Percentiles rank a stretch among this genome's conserved stretches.
Evolutionary conservation across 2,113 vertebrate species (phyloP).

Genomic region (Nothoprocta pentlandii): DNA sequence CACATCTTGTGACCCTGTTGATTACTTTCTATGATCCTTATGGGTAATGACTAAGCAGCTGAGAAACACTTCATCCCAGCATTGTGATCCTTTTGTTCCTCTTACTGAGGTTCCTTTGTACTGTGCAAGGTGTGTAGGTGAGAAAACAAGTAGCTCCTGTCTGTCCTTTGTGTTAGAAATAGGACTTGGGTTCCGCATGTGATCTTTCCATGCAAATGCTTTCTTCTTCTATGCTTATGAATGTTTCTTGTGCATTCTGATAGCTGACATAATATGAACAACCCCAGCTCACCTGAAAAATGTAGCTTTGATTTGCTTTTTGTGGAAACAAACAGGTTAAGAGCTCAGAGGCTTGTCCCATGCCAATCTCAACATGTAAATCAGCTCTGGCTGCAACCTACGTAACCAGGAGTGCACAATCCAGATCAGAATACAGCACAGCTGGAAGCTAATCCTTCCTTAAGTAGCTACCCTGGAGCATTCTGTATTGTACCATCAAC

Average conservation of each 20-base stretch:
- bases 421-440: background rate
- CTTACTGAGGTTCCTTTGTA: background rate
- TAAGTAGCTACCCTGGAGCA: constrained; percentile 47
- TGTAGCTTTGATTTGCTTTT: background rate
- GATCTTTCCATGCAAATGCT: background rate
- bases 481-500: constrained; percentile 3
- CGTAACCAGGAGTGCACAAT: background rate
- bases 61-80: background rate
- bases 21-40: background rate
- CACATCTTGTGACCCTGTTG: background rate
- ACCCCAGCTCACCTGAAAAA: background rate
- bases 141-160: background rate
- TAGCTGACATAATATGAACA: background rate
- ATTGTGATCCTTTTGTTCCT: background rate
- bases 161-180: background rate
- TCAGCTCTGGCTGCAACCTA: constrained; percentile 12
- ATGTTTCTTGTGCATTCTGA: background rate
- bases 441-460: constrained; percentile 51
- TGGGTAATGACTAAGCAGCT: background rate
- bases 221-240: background rate
- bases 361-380: background rate
- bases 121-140: fast-evolving
- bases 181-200: background rate
- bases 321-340: constrained; percentile 38
- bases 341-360: background rate